Evolutionary conservation across 2,797 vertebrate genomes (phyloP).

Genomic region (Sebastes iracundus): DNA sequence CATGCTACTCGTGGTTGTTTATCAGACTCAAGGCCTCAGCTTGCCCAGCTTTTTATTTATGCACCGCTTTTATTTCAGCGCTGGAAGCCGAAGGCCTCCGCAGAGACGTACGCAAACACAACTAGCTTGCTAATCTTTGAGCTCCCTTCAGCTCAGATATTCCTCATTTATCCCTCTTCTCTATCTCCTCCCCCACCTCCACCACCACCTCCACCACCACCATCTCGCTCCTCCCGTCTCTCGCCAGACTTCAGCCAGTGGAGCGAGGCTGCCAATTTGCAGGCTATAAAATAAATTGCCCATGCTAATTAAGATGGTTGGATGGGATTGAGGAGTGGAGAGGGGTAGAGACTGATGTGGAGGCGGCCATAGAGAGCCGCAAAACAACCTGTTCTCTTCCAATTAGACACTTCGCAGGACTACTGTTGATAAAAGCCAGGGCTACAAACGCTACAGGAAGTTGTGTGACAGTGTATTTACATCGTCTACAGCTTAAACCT

Average conservation of each 20-base stretch:
- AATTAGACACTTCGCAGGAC: constrained; percentile 67
- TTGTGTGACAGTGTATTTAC: constrained; percentile 43
- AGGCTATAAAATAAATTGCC: constrained; percentile 80
- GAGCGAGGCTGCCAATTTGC: constrained; percentile 77
- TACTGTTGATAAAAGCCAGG: constrained; percentile 44
- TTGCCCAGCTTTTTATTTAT: background rate
- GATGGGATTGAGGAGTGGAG: constrained; percentile 56
- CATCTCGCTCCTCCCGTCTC: constrained; percentile 32
- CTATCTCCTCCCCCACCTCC: constrained; percentile 7
- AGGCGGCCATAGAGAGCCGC: constrained; percentile 53
- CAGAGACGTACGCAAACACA: constrained; percentile 21
- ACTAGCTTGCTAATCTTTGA: constrained; percentile 32
- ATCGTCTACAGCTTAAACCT: constrained; percentile 37
- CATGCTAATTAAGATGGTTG: constrained; percentile 77
- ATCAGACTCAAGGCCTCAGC: background rate
- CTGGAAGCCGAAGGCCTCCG: background rate
- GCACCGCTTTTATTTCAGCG: background rate
- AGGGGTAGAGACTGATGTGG: constrained; percentile 46
- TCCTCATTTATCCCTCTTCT: constrained; percentile 28
- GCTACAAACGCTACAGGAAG: constrained; percentile 14
- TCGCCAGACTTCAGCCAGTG: constrained; percentile 61
- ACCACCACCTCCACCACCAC: background rate
- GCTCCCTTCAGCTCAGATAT: constrained; percentile 39
- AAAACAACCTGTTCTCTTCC: constrained; percentile 72
- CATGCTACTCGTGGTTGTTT: background rate